Base-by-base conservation (phyloP, 2,888 invertebrate species). In the Callimorpha dominula region DNA sequence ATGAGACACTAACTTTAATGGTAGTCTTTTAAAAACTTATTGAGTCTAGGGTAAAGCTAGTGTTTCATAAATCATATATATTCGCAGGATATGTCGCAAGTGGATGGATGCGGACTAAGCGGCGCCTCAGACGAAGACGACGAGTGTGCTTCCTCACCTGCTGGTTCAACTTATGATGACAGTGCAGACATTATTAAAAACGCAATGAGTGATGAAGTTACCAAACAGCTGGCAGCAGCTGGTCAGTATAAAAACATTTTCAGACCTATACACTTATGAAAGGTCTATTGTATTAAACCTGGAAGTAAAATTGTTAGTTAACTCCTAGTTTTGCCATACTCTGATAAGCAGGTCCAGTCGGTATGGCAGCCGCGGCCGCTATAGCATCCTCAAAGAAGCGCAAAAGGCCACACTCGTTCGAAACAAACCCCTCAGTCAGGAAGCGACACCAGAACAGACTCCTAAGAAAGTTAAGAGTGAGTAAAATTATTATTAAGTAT, bases 341-440 rank as follows among this genome's bases (percentile, higher is more conserved):
- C 14, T 54, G 52, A n/a, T 64, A 17, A 50, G 0, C 90, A 98
- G 98, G 98, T 76, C 99, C 99, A 15, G 98, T 99, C 74, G 99
- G 99, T 66, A 98, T 99, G 92, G 99, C 99, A 40, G 99, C 99
- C 6, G 99, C 99, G 6, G 99, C 99, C 64, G 99, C 99, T 64
- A 99, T 99, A 85, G 98, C 98, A 42, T 99, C 99, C 6, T 98
- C 99, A 0, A 99, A 99, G 93, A 99, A 99, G 90, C 96, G 99
- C 87, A 99, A 99, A 96, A 96, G 99, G 85, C 99, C 99, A 62
- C 99, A 99, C 95, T 98, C 98, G 74, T 99, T 99, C 93, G 99
- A 99, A 95, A 99, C 99, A 70, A 99, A 99, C 96, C 99, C 99
- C 4, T 99, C 99, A 60, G 99, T 99, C 82, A 96, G 99, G 86